phyloP scores from a whole-genome alignment of 2,113 vertebrate genomes.

The Gymnorhina tibicen region DNA sequence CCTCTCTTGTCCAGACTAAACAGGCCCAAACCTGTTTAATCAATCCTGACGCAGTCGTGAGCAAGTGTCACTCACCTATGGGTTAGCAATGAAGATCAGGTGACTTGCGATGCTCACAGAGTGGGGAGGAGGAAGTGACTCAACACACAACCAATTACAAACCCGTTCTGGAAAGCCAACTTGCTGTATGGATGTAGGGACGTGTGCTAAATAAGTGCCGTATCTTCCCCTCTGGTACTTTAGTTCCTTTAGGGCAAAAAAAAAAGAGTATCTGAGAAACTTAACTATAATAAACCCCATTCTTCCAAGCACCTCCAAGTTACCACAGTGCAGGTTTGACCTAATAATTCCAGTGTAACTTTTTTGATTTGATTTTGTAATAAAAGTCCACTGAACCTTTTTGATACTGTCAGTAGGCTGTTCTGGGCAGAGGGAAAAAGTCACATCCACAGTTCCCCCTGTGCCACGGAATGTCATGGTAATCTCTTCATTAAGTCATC shows the following conservation, averaged over 20 bases:
- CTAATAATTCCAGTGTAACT: background rate
- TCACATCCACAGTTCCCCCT: background rate
- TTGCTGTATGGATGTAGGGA: accelerated
- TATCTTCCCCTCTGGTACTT: accelerated
- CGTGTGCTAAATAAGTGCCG: accelerated
- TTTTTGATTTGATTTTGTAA: background rate
- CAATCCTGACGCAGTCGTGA: accelerated
- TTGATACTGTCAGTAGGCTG: accelerated
- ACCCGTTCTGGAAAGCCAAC: accelerated
- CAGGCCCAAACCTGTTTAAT: background rate
- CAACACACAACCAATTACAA: background rate
- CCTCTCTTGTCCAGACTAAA: background rate
- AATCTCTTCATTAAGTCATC: background rate
- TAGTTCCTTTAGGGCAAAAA: background rate
- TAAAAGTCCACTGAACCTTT: background rate
- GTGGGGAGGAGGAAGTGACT: background rate
- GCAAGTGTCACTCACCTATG: background rate
- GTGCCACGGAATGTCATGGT: background rate
- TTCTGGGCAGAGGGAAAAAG: background rate
- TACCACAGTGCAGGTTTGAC: background rate
- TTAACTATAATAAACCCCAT: background rate
- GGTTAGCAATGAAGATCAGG: accelerated
- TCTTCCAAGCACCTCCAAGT: background rate
- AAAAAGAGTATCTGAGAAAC: background rate
- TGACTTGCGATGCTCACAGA: accelerated